Evolutionary conservation across 2,113 vertebrate species (phyloP), one percentile per base, ranked within the genome.

Genomic region (Columba livia): DNA sequence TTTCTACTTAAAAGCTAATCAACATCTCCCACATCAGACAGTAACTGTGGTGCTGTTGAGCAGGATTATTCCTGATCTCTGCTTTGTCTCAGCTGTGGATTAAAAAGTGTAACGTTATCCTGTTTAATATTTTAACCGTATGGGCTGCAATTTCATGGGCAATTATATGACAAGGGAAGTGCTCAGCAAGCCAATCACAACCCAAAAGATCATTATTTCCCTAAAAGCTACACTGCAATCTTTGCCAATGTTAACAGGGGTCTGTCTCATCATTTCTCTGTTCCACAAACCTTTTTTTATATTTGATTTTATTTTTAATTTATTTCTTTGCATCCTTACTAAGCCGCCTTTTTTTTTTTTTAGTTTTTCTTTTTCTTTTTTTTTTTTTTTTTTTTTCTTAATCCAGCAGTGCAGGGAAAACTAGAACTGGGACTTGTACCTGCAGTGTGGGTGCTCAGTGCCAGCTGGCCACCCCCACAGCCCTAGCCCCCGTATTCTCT

Each of bases 61-160:
- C 82, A 87, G 95, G 93, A 96, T 97, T 97, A 97, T 82, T 94
- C 84, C 88, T 93, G 94, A 95, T 95, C 94, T 95, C 92, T 93
- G 88, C 96, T 97, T 96, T 95, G 96, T 95, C 97, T 97, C 96
- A 97, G 72, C 69, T 95, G 79, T 90, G 95, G 95, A 97, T 97
- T 95, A 95, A 94, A 91, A 91, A 67, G 60, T 88, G 96, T 96
- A 97, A 97, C 85, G 90, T 89, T 96, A 97, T 94, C 96, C 95
- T 78, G 54, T 85, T 93, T 96, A 97, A 97, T 97, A 94, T 96
- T 96, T 97, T 97, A 96, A 97, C 95, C 79, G 56, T 96, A 96
- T 95, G 96, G 88, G 86, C 79, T 86, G 81, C 61, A 94, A 95
- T 95, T 97, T 97, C 94, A 96, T 58, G 95, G 96, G 72, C 90